Evolutionary conservation across 2,797 vertebrate species (phyloP), one percentile per base, ranked within the genome.

Genomic region (Serranus cabrilla): DNA sequence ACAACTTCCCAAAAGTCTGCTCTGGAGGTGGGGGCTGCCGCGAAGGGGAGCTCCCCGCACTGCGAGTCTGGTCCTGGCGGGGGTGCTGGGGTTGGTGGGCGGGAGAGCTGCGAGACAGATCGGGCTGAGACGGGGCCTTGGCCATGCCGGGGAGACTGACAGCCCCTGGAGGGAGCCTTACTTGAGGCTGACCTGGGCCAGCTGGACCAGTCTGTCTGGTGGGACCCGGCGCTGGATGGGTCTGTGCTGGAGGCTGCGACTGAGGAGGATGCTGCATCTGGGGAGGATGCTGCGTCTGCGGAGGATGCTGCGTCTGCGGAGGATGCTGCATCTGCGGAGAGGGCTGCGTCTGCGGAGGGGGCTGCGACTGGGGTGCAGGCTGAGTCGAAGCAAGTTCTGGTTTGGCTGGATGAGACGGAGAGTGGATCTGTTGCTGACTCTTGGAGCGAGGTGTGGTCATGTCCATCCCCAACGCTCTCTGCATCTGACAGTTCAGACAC

Each of bases 401-500:
- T 95, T 98, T 97, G 95, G 96, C 95, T 11, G 96, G 92, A 83
- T 97, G 97, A 74, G 94, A 96, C 11, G 98, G 97, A 61, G 97
- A 99, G 86, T 97, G 96, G 70, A 99, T 96, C 93, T 99, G 97
- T 81, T 98, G 98, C 93, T 99, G 98, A 93, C 98, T 99, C 91
- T 98, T 99, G 91, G 98, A 99, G 79, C 97, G 96, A 56, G 98
- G 97, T 0, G 98, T 99, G 72, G 96, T 98, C 98, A 99, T 99
- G 92, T 99, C 97, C 97, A 99, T 99, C 70, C 98, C 98, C 90
- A 99, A 86, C 0, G 98, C 98, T 88, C 98, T 95, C 94, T 99
- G 98, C 98, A 99, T 99, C 96, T 99, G 98, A 94, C 98, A 99
- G 93, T 99, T 99, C 87, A 99, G 94, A 93, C 98, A 99, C 65